Percentiles rank a stretch among this genome's conserved stretches.
These are phyloP conservation scores for Sebastes iracundus DNA, from an alignment of 2,797 vertebrate genomes.

Conservation along the genomic window DNA sequence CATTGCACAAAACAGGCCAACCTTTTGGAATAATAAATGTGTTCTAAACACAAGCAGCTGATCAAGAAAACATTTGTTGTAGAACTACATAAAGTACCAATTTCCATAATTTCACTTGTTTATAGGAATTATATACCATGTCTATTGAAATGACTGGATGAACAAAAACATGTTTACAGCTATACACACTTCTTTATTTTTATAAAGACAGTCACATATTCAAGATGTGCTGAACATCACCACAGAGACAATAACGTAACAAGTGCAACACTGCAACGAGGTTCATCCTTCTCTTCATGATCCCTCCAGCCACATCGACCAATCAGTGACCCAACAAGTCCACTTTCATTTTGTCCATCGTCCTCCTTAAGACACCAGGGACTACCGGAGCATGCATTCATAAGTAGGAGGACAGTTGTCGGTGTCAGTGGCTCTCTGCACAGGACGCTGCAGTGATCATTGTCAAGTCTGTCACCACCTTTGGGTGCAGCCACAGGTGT, in stretches of 20 bases:
- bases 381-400: slow-evolving; percentile 61
- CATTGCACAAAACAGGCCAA: background rate
- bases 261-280: slow-evolving; percentile 34
- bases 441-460: slow-evolving; percentile 40
- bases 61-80: background rate
- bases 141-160: background rate
- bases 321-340: background rate
- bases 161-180: slow-evolving; percentile 20
- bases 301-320: slow-evolving; percentile 2
- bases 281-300: slow-evolving; percentile 20
- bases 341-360: slow-evolving; percentile 36
- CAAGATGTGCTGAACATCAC: slow-evolving; percentile 49
- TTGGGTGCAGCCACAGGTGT: slow-evolving; percentile 20
- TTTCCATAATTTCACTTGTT: background rate
- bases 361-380: slow-evolving; percentile 34
- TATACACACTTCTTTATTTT: slow-evolving; percentile 65
- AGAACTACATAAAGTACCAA: background rate
- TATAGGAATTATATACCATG: background rate
- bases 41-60: background rate
- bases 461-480: slow-evolving; percentile 43
- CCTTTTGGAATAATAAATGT: background rate
- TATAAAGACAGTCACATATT: slow-evolving; percentile 59
- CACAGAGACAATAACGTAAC: slow-evolving; percentile 47
- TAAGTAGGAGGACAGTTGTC: slow-evolving; percentile 29
- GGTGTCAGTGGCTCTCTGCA: slow-evolving; percentile 13